Conservation (phyloP, 2,888 invertebrate genomes). For the Piscicola geometra region DNA sequence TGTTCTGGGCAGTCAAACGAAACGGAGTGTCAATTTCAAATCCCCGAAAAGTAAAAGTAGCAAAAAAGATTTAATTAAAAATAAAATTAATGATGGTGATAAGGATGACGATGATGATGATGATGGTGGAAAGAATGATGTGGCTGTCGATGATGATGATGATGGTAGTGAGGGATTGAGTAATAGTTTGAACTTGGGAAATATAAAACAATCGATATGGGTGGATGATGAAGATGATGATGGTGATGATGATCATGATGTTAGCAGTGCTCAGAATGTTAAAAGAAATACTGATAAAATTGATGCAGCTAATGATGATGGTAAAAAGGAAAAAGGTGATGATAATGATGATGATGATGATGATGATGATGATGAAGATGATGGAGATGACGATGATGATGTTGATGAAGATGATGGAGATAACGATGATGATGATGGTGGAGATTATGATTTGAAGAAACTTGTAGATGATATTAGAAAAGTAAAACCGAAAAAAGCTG, state of each 20-base stretch:
- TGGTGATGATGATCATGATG: no score
- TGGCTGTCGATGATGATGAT: neutral
- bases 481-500: no score
- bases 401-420: constrained; percentile 4
- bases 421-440: constrained; percentile 12
- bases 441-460: constrained; percentile 23
- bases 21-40: neutral
- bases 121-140: constrained; percentile 10
- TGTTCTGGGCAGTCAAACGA: neutral
- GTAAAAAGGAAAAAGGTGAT: neutral
- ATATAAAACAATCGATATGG: no score
- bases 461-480: no score
- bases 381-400: neutral
- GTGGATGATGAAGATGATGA: no score
- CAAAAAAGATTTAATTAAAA: no score
- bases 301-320: constrained; percentile 11
- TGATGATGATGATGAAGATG: constrained; percentile 4
- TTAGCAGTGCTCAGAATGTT: no score
- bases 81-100: neutral
- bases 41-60: neutral
- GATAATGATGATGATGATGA: constrained; percentile 5
- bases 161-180: neutral
- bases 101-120: neutral
- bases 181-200: no score
- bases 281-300: constrained; percentile 17